Evolutionary conservation across 2,113 vertebrate species (phyloP).

Genomic region (Callospermophilus lateralis): DNA sequence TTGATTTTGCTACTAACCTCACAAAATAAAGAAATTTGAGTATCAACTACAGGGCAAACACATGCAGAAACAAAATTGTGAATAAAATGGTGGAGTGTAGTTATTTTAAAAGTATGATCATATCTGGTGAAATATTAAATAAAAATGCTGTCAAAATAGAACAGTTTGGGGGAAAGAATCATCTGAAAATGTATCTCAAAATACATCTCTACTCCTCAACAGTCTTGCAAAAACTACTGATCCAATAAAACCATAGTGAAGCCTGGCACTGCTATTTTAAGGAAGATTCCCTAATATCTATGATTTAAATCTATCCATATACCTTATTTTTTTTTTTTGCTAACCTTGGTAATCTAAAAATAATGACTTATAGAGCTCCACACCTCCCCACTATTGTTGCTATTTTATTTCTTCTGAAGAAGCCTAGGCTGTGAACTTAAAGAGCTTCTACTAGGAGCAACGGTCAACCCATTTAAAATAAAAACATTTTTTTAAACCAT

Average conservation of each 20-base stretch:
- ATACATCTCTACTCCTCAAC: neutral
- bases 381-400: neutral
- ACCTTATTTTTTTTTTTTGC: neutral
- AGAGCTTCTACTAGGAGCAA: neutral
- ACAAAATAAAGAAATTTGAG: conserved; percentile 36
- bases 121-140: conserved; percentile 13
- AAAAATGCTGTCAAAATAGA: neutral
- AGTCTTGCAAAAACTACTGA: neutral
- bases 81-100: neutral
- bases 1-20: conserved; percentile 53
- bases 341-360: neutral
- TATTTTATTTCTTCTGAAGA: conserved; percentile 48
- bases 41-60: neutral
- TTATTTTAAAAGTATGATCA: conserved; percentile 12
- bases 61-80: neutral
- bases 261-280: neutral
- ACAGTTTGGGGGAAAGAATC: neutral
- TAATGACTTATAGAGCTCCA: neutral
- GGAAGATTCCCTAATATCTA: conserved; percentile 44
- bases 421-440: neutral
- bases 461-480: neutral
- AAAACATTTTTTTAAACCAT: neutral
- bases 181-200: conserved; percentile 9
- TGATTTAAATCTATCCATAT: neutral
- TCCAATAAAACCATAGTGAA: neutral